Evolutionary conservation across 2,888 invertebrate genomes (phyloP), one percentile per base, ranked within the genome.

Genomic region (Anticlea derivata): DNA sequence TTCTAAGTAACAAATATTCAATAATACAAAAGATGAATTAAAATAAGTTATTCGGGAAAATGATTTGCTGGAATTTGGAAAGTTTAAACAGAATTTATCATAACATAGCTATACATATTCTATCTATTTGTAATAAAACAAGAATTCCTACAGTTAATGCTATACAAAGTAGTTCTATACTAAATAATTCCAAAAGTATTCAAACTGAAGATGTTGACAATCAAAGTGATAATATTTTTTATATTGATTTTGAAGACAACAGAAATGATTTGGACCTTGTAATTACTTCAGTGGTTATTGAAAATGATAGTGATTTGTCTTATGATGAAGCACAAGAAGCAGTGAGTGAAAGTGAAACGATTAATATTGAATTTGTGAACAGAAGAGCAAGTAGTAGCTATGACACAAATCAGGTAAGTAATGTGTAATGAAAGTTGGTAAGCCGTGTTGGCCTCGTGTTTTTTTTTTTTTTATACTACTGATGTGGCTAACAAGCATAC

Each of bases 91-190:
- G 7, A 37, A 7, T 52, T 29, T 52, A 44, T 7, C 51, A 33
- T 43, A 41, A 40, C 20, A 12, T 52, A 26, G 6, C 12, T 6
- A 20, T 33, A 6, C 29, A 33, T 1, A 2, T 35, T 24, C 8
- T 50, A 27, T 11, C 30, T 0, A 13, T 60, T 23, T 63, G 65
- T 50, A 43, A 49, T 10, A 59, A 50, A 51, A 50, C 60, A 13
- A 55, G 57, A 53, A 46, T 52, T 26, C 67, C 71, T 3, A 61
- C 71, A 27, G 51, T 56, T 7, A 66, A 73, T 13, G 73, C 73
- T n/a, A 54, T 75, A 6, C 60, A 69, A 0, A 66, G 68, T 58
- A 48, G 61, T 47, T 71, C 73, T 73, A 61, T 57, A 30, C 45
- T 35, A 2, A 55, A 51, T 44, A 48, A 60, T 33, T 5, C 54